A percentile compares a stretch with the other conserved stretches of the same genome.
These are phyloP conservation scores for Acrobasis repandana DNA, from an alignment of 2,888 invertebrate species.

Conservation along the genomic window DNA sequence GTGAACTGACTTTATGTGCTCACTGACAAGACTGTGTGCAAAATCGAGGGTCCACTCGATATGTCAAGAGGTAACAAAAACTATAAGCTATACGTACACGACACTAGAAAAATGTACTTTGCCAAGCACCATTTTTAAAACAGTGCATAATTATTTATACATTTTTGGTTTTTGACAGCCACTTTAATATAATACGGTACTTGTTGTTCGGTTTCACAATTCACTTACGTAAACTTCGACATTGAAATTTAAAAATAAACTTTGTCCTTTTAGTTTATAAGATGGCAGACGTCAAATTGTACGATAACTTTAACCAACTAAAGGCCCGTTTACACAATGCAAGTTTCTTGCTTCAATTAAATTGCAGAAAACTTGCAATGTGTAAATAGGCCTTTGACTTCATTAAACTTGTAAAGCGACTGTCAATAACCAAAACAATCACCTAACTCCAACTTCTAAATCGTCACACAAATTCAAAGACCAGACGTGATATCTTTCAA, in stretches of 20 bases:
- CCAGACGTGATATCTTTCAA: slow-evolving; percentile 15
- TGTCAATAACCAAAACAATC: slow-evolving; percentile 18
- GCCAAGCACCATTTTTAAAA: slow-evolving; percentile 42
- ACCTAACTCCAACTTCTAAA: neutral
- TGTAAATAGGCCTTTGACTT: too few species aligned
- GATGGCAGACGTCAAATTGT: too few species aligned
- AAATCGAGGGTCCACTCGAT: slow-evolving; percentile 41
- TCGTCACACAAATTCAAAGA: neutral
- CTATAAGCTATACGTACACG: slow-evolving; percentile 30
- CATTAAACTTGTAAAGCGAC: neutral
- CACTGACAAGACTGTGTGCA: slow-evolving; percentile 40
- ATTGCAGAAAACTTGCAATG: too few species aligned
- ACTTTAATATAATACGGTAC: neutral
- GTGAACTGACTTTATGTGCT: slow-evolving; percentile 29
- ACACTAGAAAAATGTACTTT: slow-evolving; percentile 59
- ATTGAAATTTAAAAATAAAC: too few species aligned
- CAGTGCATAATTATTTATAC: slow-evolving; percentile 34
- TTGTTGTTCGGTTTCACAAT: too few species aligned
- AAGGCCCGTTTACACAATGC: too few species aligned
- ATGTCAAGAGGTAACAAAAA: slow-evolving; percentile 54
- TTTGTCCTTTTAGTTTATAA: too few species aligned
- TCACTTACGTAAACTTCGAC: too few species aligned
- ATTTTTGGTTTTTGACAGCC: slow-evolving; percentile 36
- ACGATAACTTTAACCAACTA: too few species aligned
- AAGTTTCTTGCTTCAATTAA: too few species aligned